Evolutionary conservation across 2,797 vertebrate genomes (phyloP), one percentile per base, ranked within the genome.

Genomic region (Ambastaia sidthimunki): DNA sequence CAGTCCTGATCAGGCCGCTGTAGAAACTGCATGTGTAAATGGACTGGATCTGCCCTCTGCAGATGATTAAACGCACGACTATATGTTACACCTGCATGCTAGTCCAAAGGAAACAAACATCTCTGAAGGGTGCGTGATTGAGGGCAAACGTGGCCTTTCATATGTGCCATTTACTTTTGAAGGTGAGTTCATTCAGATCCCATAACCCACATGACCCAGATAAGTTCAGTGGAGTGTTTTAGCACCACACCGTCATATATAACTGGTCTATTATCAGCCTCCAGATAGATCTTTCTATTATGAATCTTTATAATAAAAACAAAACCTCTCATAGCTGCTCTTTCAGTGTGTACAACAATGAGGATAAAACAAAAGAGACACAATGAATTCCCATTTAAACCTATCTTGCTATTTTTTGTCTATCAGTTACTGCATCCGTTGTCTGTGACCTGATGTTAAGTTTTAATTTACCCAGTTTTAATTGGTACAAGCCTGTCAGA

Each of bases 171-270:
- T 69, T 55, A 70, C 25, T 66, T 68, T 57, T 52, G 13, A 68
- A 52, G 48, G 69, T 71, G 2, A 65, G 25, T 52, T 68, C 67
- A 44, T 67, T 76, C 71, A 71, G 37, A 54, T 71, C 25, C 3
- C n/a, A 44, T 59, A 66, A 80, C 62, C 44, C 57, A 66, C 37
- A 19, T 83, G 57, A 16, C 21, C 55, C 9, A 72, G 44, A 68
- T 44, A 73, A 59, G 18, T 52, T 79, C 50, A 68, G 76, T 72
- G 25, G 69, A 19, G 28, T 59, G 7, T 54, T 78, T 75, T 50
- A 52, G 71, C 55, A 70, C 50, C 74, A 70, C 60, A 80, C 59
- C 63, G 67, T 71, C 80, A 41, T 41, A 71, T 52, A 55, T 41
- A 78, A 72, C 71, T 54, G 59, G 67, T 69, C 50, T 60, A 76